Conservation (phyloP, 2,113 vertebrate genomes). For the Hippocampus zosterae region DNA sequence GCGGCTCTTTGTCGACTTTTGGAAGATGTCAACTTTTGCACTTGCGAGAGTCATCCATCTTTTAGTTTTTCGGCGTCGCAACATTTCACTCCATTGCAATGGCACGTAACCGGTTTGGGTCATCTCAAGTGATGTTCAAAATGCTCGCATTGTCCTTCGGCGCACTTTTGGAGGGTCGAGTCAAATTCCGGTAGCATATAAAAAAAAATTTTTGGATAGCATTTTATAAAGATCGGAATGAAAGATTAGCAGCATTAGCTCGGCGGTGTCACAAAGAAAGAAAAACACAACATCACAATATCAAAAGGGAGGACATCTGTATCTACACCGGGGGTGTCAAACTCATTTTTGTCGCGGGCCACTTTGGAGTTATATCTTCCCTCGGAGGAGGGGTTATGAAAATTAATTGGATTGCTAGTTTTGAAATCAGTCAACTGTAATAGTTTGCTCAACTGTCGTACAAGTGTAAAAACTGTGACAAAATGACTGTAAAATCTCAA, state of each 20-base stretch:
- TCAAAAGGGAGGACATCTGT: background rate
- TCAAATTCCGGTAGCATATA: background rate
- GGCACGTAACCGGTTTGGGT: background rate
- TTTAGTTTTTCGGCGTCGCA: slow-evolving; percentile 10
- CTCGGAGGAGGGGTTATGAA: no score
- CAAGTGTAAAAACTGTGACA: no score
- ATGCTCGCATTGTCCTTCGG: background rate
- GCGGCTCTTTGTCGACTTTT: slow-evolving; percentile 28
- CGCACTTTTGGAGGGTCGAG: background rate
- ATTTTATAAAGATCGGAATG: background rate
- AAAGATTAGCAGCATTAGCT: background rate
- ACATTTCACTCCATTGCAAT: background rate
- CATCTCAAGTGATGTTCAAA: background rate
- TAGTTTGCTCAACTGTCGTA: no score
- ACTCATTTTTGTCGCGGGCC: no score
- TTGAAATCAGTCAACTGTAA: no score
- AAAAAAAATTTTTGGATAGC: background rate
- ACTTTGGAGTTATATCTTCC: no score
- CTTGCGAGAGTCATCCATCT: slow-evolving; percentile 35
- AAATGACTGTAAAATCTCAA: no score
- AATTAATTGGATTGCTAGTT: no score
- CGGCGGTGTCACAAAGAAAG: background rate
- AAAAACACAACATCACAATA: background rate
- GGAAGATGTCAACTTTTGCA: slow-evolving; percentile 44
- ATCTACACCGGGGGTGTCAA: background rate